These are phyloP conservation scores for Drosophila stalkeri DNA, from an alignment of 2,888 invertebrate species.

Conservation along the genomic window DNA sequence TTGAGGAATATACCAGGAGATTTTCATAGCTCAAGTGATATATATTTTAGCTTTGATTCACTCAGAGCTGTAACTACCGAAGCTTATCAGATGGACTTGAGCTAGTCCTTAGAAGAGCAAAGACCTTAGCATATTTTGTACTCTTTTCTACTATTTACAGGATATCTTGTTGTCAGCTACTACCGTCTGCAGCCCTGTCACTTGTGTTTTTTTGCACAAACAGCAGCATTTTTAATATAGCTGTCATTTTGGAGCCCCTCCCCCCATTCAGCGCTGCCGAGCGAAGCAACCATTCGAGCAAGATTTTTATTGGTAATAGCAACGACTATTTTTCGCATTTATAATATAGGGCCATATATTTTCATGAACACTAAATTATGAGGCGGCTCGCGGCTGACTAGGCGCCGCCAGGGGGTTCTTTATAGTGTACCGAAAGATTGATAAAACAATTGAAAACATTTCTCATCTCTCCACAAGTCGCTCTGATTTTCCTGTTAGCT, in stretches of 20 bases:
- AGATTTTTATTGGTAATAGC: constrained; percentile 66
- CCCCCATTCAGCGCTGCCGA: background rate
- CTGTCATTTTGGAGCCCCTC: constrained; percentile 56
- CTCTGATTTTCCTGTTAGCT: background rate
- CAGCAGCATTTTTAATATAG: constrained; percentile 79
- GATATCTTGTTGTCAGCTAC: background rate
- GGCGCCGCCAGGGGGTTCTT: constrained; percentile 37
- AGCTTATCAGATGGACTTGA: too few species aligned
- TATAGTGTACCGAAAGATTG: constrained; percentile 26
- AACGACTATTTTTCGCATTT: constrained; percentile 76
- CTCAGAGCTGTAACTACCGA: too few species aligned
- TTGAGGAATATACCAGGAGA: too few species aligned
- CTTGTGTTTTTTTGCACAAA: constrained; percentile 67
- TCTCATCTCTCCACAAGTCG: background rate
- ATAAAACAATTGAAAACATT: constrained; percentile 35
- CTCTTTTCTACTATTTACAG: background rate
- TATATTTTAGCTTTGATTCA: too few species aligned
- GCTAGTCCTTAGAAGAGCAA: background rate
- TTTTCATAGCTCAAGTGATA: too few species aligned
- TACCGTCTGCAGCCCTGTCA: constrained; percentile 1
- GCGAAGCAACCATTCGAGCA: constrained; percentile 8
- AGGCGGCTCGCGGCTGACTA: constrained; percentile 45
- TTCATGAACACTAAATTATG: constrained; percentile 79
- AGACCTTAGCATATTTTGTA: background rate
- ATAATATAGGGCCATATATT: constrained; percentile 73